phyloP scores from a whole-genome alignment of 2,113 vertebrate genomes.

The Petaurus breviceps region DNA sequence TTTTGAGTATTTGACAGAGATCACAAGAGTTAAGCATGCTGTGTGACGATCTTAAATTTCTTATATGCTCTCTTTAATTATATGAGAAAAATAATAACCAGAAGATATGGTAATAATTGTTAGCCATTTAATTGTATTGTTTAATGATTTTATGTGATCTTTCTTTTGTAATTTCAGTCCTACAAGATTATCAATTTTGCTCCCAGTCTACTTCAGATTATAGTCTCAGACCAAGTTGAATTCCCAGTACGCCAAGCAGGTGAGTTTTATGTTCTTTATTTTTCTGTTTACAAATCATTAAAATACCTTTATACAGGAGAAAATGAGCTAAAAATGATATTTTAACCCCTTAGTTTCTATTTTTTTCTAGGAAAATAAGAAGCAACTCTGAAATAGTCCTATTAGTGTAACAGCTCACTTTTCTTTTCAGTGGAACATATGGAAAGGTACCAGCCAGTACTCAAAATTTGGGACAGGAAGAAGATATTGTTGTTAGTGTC shows the following conservation, averaged over 20 bases:
- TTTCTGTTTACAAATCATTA: neutral
- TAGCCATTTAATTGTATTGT: constrained; percentile 24
- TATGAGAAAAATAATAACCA: neutral
- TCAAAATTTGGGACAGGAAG: neutral
- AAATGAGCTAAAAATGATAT: constrained; percentile 11
- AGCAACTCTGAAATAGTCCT: neutral
- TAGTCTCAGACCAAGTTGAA: constrained; percentile 96
- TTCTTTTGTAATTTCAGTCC: constrained; percentile 88
- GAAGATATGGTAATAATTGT: neutral
- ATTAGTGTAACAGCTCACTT: constrained; percentile 3
- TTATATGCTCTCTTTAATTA: too few relatives aligned
- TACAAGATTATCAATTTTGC: constrained; percentile 99
- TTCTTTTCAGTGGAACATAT: neutral
- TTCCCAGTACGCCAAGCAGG: constrained; percentile 98
- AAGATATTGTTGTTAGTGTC: neutral
- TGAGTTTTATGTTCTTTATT: constrained; percentile 78
- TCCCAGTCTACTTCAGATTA: constrained; percentile 96
- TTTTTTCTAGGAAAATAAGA: constrained; percentile 42
- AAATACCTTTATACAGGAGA: constrained; percentile 9
- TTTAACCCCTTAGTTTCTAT: constrained; percentile 28
- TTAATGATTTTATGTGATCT: constrained; percentile 41
- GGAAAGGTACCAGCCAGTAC: neutral
- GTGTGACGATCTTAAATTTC: neutral
- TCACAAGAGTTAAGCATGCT: neutral
- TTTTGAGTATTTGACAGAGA: too few relatives aligned